Conservation (phyloP, 1,140 invertebrate species). For the Drosophila gunungcola region DNA sequence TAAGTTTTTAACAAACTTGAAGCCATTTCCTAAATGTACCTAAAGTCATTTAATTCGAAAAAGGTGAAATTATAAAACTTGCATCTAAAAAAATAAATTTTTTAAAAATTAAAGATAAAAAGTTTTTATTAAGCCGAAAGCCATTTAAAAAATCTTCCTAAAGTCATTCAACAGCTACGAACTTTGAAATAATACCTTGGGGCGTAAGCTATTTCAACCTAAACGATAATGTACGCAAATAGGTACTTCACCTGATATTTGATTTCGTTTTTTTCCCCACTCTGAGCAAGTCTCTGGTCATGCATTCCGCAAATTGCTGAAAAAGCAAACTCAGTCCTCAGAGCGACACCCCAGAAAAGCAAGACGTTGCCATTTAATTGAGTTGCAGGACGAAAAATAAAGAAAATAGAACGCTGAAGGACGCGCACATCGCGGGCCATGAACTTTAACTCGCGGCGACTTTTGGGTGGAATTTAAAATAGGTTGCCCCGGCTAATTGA, state of each 20-base stretch:
- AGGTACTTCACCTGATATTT: neutral
- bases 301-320: constrained; percentile 15
- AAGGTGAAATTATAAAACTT: too few relatives aligned
- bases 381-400: constrained; percentile 11
- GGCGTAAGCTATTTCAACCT: too few relatives aligned
- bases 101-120: too few relatives aligned
- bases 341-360: constrained; percentile 1
- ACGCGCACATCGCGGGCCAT: neutral
- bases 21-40: too few relatives aligned
- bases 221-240: neutral
- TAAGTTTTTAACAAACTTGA: too few relatives aligned
- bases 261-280: neutral
- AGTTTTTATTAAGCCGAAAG: too few relatives aligned
- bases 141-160: too few relatives aligned
- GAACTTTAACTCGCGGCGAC: constrained; percentile 12
- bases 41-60: too few relatives aligned
- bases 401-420: neutral
- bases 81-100: too few relatives aligned
- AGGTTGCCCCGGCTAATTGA: constrained; percentile 31
- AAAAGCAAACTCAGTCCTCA: constrained; percentile 10
- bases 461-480: constrained; percentile 24
- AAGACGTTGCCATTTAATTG: constrained; percentile 25
- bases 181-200: too few relatives aligned
- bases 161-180: too few relatives aligned
- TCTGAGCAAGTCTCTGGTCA: neutral